A percentile compares a stretch with the other conserved stretches of the same genome.
Conservation (phyloP, 2,888 invertebrate species). For the Aphodius granarius region DNA sequence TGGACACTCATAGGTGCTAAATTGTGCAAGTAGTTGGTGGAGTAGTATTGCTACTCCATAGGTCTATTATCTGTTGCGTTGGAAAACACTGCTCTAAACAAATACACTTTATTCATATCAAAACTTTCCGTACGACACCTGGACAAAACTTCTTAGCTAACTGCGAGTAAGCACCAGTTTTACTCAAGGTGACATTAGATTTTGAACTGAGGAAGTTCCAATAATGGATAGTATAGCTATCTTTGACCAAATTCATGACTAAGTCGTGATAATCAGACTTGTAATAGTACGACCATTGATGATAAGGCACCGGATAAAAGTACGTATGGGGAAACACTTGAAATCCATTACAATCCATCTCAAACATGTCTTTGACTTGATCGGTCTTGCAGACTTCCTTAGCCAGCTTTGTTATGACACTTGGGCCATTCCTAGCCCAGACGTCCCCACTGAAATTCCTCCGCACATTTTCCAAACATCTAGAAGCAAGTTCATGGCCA, state of each 20-base stretch:
- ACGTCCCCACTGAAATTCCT: slow-evolving; percentile 58
- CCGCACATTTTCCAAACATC: slow-evolving; percentile 60
- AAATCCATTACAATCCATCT: slow-evolving; percentile 62
- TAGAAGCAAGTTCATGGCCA: slow-evolving; percentile 62
- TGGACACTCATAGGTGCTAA: too few relatives aligned
- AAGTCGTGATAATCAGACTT: slow-evolving; percentile 51
- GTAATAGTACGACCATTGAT: slow-evolving; percentile 65
- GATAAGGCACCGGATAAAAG: slow-evolving; percentile 70
- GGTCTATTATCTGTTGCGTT: too few relatives aligned
- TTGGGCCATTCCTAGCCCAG: slow-evolving; percentile 68
- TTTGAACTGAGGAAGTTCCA: slow-evolving; percentile 60
- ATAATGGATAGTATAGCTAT: slow-evolving; percentile 58
- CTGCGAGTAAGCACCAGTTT: slow-evolving; percentile 55
- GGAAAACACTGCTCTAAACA: too few relatives aligned
- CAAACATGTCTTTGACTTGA: slow-evolving; percentile 57
- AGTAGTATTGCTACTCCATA: too few relatives aligned
- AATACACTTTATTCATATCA: not conserved
- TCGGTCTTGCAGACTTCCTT: slow-evolving; percentile 56
- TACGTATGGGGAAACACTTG: slow-evolving; percentile 63
- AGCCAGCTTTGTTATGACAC: slow-evolving; percentile 63
- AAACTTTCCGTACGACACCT: slow-evolving; percentile 39
- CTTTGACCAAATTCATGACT: slow-evolving; percentile 46
- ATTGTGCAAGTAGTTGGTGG: too few relatives aligned
- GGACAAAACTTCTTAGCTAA: slow-evolving; percentile 59
- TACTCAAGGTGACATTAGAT: slow-evolving; percentile 50